A percentile compares a stretch with the other conserved stretches of the same genome.
Evolutionary conservation across 2,888 invertebrate species (phyloP).

Genomic region (Hirtodrosophila confusa): DNA sequence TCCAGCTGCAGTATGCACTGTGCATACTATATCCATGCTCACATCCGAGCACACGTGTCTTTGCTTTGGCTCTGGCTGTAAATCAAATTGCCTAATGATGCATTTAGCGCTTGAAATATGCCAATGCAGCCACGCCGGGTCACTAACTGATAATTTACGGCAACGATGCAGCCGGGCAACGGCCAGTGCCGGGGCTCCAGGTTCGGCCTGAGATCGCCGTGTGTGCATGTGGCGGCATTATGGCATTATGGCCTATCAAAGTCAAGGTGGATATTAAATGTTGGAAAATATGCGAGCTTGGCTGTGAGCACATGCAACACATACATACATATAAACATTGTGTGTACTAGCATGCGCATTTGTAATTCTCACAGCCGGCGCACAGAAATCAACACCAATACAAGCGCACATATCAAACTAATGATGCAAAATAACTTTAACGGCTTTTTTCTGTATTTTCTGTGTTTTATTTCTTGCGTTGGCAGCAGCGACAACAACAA

Average conservation of each 20-base stretch:
- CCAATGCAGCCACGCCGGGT: conserved; percentile 76
- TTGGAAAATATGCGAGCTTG: conserved; percentile 61
- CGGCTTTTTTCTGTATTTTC: conserved; percentile 58
- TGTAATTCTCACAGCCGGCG: conserved; percentile 71
- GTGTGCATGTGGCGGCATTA: conserved; percentile 55
- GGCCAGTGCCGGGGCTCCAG: background rate
- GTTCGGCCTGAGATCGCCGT: conserved; percentile 35
- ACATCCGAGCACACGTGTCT: conserved; percentile 57
- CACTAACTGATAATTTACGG: conserved; percentile 77
- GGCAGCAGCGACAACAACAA: conserved; percentile 28
- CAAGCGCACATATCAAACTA: conserved; percentile 74
- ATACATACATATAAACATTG: conserved; percentile 1
- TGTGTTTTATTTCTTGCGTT: conserved; percentile 34
- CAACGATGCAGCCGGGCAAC: conserved; percentile 36
- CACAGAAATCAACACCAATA: conserved; percentile 72
- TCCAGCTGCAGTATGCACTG: background rate
- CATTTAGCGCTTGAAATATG: conserved; percentile 79
- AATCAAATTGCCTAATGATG: conserved; percentile 77
- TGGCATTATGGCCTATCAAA: conserved; percentile 75
- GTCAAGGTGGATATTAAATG: conserved; percentile 79
- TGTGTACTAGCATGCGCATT: conserved; percentile 53
- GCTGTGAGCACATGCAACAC: conserved; percentile 19
- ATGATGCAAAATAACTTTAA: conserved; percentile 83
- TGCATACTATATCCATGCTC: conserved; percentile 6
- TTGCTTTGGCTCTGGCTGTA: conserved; percentile 51